phyloP scores from a whole-genome alignment of 2,797 vertebrate species.

The Momotus momota region DNA sequence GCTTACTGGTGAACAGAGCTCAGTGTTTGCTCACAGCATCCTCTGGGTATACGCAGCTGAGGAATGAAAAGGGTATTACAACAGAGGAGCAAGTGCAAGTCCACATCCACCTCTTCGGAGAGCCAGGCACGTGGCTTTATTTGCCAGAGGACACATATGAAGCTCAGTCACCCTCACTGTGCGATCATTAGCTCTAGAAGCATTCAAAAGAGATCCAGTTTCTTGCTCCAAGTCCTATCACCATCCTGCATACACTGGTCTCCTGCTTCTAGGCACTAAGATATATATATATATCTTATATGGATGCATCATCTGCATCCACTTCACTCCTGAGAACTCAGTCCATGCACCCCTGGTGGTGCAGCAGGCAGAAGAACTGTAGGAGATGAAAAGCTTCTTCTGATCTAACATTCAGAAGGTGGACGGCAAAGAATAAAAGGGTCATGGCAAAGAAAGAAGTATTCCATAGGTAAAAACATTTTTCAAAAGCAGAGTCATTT shows the following conservation, averaged over 20 bases:
- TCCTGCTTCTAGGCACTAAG: not conserved
- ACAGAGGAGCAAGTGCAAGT: not conserved
- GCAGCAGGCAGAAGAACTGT: not conserved
- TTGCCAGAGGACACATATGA: not conserved
- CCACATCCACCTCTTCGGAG: not conserved
- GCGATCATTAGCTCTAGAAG: not conserved
- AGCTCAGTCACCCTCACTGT: not conserved
- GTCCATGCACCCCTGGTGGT: not conserved
- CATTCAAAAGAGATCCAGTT: not conserved
- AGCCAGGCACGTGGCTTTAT: fast-evolving
- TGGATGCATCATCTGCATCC: not conserved
- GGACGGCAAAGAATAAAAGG: not conserved
- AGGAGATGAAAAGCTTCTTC: not conserved
- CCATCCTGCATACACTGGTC: not conserved
- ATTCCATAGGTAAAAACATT: not conserved
- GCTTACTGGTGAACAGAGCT: not conserved
- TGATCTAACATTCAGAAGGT: not conserved
- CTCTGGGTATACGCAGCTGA: not conserved
- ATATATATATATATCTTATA: not conserved
- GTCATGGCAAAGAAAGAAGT: not conserved
- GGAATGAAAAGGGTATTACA: not conserved
- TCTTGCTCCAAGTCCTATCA: not conserved
- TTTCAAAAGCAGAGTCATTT: not conserved
- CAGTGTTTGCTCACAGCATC: not conserved
- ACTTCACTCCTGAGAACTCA: not conserved